A percentile compares a stretch with the other conserved stretches of the same genome.
These are phyloP conservation scores for Melanostoma scalare DNA, from an alignment of 2,888 invertebrate genomes.

Conservation along the genomic window DNA sequence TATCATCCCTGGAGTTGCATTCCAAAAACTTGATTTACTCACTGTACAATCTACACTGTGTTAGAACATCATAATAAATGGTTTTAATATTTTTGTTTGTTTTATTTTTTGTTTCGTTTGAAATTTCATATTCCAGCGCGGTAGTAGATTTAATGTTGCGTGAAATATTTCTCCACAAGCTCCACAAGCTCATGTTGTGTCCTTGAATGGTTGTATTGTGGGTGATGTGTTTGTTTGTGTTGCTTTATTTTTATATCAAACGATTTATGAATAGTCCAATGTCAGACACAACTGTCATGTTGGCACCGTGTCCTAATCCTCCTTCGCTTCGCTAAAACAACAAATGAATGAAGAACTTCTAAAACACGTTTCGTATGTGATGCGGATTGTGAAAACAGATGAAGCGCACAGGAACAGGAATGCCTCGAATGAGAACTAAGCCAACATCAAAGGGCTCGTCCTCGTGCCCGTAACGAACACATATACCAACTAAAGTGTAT, in stretches of 20 bases:
- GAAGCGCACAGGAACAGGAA: constrained; percentile 50
- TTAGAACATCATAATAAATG: constrained; percentile 68
- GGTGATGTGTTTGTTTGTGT: constrained; percentile 44
- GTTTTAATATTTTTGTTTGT: constrained; percentile 54
- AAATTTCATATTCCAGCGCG: constrained; percentile 54
- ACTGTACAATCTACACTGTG: constrained; percentile 34
- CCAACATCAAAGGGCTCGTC: constrained; percentile 52
- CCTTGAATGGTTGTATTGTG: constrained; percentile 51
- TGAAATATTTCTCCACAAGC: constrained; percentile 34
- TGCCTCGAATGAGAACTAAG: constrained; percentile 44
- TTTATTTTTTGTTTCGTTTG: constrained; percentile 7
- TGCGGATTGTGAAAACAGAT: constrained; percentile 52
- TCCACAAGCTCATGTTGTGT: constrained; percentile 8
- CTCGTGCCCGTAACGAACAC: constrained; percentile 1
- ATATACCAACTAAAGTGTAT: too few species aligned
- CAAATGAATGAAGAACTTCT: constrained; percentile 55
- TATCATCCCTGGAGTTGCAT: constrained; percentile 35
- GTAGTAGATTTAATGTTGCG: constrained; percentile 54
- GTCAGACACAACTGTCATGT: constrained; percentile 68
- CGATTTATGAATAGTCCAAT: constrained; percentile 68
- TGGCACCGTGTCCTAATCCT: constrained; percentile 36
- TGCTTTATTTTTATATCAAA: neutral
- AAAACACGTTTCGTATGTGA: constrained; percentile 63
- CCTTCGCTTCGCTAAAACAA: neutral
- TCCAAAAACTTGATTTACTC: constrained; percentile 62